Conservation (phyloP, 2,113 vertebrate species). For the Bos indicus region DNA sequence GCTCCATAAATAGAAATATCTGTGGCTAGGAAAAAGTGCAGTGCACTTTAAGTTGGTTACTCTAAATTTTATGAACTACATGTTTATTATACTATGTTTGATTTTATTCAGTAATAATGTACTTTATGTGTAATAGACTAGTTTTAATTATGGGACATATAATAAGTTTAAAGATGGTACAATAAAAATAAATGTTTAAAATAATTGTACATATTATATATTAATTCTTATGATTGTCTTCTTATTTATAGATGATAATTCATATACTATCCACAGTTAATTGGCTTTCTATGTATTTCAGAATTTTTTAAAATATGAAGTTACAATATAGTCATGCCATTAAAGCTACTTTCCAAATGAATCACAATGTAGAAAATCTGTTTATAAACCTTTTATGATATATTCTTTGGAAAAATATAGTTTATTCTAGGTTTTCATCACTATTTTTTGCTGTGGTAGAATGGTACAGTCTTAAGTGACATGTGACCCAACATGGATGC, state of each 20-base stretch:
- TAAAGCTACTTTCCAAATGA: not conserved
- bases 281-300: not conserved
- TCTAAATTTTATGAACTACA: not conserved
- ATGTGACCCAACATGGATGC: not conserved
- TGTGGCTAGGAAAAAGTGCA: not conserved
- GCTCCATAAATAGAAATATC: not conserved
- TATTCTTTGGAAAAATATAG: not conserved
- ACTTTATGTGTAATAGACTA: not conserved
- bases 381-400: not conserved
- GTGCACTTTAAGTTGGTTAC: not conserved
- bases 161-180: not conserved
- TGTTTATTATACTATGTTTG: not conserved
- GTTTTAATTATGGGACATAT: not conserved
- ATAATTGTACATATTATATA: not conserved
- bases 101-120: not conserved
- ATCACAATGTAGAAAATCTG: not conserved
- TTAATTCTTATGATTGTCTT: not conserved
- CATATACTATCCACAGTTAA: not conserved
- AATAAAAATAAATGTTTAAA: not conserved
- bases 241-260: not conserved
- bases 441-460: not conserved
- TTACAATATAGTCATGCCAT: not conserved
- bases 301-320: not conserved
- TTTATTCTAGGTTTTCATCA: not conserved
- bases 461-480: not conserved